Base-by-base conservation (phyloP, 2,797 vertebrate species). In the Myoxocephalus aenaeus region DNA sequence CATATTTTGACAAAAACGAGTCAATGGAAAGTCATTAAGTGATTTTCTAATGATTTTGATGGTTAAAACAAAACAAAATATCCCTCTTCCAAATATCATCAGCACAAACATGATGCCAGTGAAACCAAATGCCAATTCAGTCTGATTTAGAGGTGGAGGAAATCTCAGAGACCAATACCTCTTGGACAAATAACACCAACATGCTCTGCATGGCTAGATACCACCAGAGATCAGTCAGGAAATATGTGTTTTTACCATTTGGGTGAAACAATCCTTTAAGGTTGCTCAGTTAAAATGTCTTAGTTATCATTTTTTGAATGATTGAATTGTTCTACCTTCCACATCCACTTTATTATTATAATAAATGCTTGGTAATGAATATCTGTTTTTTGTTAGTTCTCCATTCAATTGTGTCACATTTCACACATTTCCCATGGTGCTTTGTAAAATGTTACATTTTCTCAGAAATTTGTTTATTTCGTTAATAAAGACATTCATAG, bases 401-500 rank as follows among this genome's bases (percentile, higher is more conserved):
- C 18, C 46, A 14, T 62, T 50, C 27, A 6, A 36, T 63, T 48
- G 5, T 25, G 14, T 25, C 22, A 65, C 1, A 13, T 4, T n/a
- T 27, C 11, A 51, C n/a, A 9, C 25, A 17, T 22, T 38, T 38
- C 22, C 50, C 42, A 12, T n/a, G 10, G 20, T 27, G 20, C 8
- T 27, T 44, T 59, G 11, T 25, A 40, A 15, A 77, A 42, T 72
- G 25, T 65, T 50, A 77, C 18, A 3, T 3, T 54, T 46, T 53
- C 15, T 36, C 12, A 25, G 10, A 25, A 22, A 53, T 22, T 25
- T 51, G 9, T 22, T 53, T 53, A 13, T 13, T 53, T 14, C 7
- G 22, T 25, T 14, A 13, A 61, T 5, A 64, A 48, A 11, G 0
- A 8, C 27, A 51, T 70, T 51, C 18, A 0, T 14, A 11, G 7